phyloP scores from a whole-genome alignment of 2,113 vertebrate species.

The Budorcas taxicolor region DNA sequence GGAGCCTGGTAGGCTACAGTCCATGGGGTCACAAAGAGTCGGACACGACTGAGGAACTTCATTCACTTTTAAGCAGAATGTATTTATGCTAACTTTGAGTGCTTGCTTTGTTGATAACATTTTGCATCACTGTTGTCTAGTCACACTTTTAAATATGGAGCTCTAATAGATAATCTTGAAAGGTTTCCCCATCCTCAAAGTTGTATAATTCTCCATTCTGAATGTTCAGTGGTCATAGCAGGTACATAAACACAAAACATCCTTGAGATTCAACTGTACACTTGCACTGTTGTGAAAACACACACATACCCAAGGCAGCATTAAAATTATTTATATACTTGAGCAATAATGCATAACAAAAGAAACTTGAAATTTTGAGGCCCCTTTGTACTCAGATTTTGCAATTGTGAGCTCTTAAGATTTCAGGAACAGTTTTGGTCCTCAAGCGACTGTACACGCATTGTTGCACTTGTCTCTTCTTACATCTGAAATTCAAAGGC shows the following conservation, averaged over 20 bases:
- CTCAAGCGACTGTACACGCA: fast-evolving
- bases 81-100: background rate
- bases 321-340: background rate
- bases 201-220: background rate
- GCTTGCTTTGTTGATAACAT: background rate
- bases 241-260: background rate
- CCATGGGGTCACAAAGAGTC: background rate
- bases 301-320: too few species aligned
- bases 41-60: fast-evolving
- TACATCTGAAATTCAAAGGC: background rate
- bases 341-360: background rate
- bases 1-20: background rate
- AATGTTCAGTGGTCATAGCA: background rate
- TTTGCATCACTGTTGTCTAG: background rate
- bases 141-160: background rate
- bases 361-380: background rate
- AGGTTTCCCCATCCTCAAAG: fast-evolving
- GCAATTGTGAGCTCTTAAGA: background rate
- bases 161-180: background rate
- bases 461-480: background rate
- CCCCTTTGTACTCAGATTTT: background rate
- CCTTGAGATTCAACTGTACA: background rate
- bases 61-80: background rate
- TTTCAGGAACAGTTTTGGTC: background rate
- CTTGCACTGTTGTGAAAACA: background rate